Base-by-base conservation (phyloP, 1,140 invertebrate species). In the Dendroctonus valens region DNA sequence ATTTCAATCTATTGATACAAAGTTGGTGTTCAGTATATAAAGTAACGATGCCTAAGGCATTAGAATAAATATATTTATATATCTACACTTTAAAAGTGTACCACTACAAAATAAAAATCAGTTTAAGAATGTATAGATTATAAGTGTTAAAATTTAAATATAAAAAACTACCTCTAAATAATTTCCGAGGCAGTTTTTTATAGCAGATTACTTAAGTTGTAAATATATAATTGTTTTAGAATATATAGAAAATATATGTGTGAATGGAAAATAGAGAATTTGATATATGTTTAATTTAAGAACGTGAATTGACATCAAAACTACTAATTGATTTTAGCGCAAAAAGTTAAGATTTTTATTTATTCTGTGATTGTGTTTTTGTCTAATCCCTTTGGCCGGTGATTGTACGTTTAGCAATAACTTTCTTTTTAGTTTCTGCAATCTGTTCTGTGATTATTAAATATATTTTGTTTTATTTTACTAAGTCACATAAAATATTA, bases 61-160 rank as follows among this genome's bases (percentile, higher is more conserved):
- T 64, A 65, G 11, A 55, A 38, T 14, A 54, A 63, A 62, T 61
- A 61, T 60, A 68, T 57, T 60, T 69, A 68, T 68, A 67, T 69
- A 70, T 63, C 69, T 73, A 65, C 75, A 76, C 75, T 76, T 76
- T 72, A 75, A 54, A 76, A 76, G 75, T 77, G 75, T 69, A 71
- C 58, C 59, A 74, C 70, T 75, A 73, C 67, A 70, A 69, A 65
- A 54, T 7, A 61, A 61, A 68, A 70, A 72, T 65, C 62, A 69
- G 65, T 68, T 72, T 72, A 74, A 69, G 72, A 66, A 70, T 73
- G 72, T 73, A 74, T 71, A 74, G 71, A 54, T 44, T 67, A 64
- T 73, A 74, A 74, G 73, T 74, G 73, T 74, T 74, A 66, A 69
- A 67, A 65, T 68, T 46, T 49, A 39, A 26, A 26, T 26, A 26